Percentiles rank a stretch among this genome's conserved stretches.
phyloP scores from a whole-genome alignment of 2,797 vertebrate genomes.

The Enteromius anoplus region DNA sequence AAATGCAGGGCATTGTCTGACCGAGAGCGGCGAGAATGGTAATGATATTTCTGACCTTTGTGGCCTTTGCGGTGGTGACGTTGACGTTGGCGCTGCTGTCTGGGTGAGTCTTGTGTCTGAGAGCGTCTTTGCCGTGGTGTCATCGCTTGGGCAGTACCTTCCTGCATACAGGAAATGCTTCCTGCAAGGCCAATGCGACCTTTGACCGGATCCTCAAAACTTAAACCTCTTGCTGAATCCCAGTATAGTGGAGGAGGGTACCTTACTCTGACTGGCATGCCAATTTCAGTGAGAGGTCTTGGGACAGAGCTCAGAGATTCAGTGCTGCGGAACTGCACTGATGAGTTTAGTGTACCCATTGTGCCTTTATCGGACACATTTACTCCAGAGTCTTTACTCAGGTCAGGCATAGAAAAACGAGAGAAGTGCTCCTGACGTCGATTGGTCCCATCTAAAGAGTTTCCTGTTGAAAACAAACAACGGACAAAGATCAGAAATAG shows the following conservation, averaged over 20 bases:
- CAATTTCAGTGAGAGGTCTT: constrained; percentile 89
- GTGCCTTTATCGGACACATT: constrained; percentile 95
- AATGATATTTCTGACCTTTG: constrained; percentile 74
- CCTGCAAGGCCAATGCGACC: constrained; percentile 78
- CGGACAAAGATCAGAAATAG: constrained; percentile 9
- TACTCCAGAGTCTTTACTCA: constrained; percentile 97
- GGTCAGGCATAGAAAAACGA: constrained; percentile 96
- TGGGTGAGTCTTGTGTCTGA: constrained; percentile 77
- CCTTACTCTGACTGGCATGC: constrained; percentile 80
- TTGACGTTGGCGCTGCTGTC: constrained; percentile 67
- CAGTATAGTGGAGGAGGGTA: constrained; percentile 86
- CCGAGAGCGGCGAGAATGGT: constrained; percentile 90
- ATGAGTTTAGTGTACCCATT: constrained; percentile 96
- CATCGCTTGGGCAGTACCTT: constrained; percentile 78
- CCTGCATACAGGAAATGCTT: constrained; percentile 64
- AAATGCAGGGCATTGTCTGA: constrained; percentile 96
- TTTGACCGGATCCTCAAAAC: constrained; percentile 80
- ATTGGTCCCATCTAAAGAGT: constrained; percentile 89
- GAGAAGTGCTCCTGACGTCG: constrained; percentile 97
- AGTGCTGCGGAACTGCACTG: constrained; percentile 91
- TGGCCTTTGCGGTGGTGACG: constrained; percentile 80
- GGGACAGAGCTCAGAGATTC: constrained; percentile 89
- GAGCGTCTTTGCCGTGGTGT: constrained; percentile 81
- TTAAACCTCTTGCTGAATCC: constrained; percentile 86
- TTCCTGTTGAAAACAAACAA: constrained; percentile 74